These are phyloP conservation scores for Balanococcus diminutus DNA, from an alignment of 2,888 invertebrate genomes.

Conservation along the genomic window DNA sequence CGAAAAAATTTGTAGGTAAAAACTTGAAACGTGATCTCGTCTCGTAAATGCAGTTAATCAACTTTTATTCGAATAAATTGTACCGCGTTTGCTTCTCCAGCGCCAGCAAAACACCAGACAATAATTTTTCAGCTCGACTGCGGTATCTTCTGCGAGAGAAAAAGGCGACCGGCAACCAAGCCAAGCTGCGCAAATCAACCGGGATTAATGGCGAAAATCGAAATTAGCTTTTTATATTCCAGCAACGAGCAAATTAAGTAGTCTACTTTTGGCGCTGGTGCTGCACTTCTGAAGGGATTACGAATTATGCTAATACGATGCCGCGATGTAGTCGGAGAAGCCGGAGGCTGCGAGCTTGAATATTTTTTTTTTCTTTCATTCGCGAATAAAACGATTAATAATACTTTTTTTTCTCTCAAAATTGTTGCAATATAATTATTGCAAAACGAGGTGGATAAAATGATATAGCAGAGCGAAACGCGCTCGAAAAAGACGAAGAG, in stretches of 20 bases:
- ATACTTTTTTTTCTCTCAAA: too few species aligned
- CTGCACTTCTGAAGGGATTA: not conserved
- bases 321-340: not conserved
- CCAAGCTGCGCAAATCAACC: not conserved
- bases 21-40: not conserved
- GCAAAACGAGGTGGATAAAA: too few species aligned
- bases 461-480: too few species aligned
- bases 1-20: not conserved
- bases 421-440: not conserved
- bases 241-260: not conserved
- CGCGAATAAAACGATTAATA: not conserved
- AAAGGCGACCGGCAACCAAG: not conserved
- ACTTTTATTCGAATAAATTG: not conserved
- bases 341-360: not conserved
- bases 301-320: not conserved
- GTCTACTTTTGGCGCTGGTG: not conserved
- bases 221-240: slow-evolving; percentile 5
- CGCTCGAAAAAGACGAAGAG: too few species aligned
- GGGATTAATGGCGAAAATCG: not conserved
- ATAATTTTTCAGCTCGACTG: not conserved
- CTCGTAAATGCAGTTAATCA: not conserved
- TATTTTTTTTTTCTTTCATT: not conserved
- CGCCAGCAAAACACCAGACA: not conserved
- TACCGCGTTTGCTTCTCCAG: not conserved
- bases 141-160: not conserved